Base-by-base conservation (phyloP, 2,888 invertebrate species). In the Agonopterix arenella region DNA sequence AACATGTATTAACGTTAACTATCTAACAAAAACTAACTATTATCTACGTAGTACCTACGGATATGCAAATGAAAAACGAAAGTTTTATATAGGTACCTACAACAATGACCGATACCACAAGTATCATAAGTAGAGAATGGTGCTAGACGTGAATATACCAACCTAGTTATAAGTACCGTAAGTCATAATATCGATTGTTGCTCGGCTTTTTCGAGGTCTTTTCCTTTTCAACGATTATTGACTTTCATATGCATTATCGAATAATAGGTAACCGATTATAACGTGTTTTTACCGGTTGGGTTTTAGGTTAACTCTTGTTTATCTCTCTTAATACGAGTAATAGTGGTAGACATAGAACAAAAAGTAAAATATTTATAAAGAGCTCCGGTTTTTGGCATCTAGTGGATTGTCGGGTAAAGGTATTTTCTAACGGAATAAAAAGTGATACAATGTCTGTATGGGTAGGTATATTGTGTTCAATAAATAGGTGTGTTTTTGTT, bases 231-330 rank as follows among this genome's bases (percentile, higher is more conserved):
- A 52, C 11, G 36, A 49, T 47, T 8, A 51, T 62, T 59, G 54
- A 54, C 60, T 60, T 63, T 61, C 59, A 55, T 55, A 57, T 53
- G 49, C 51, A 57, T 51, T 47, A 46, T 16, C n/a, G 46, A 37
- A 13, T 40, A 36, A 36, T 49, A 16, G 11, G 45, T 46, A 49
- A 49, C 46, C 45, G 46, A 37, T 41, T 8, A 28, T 18, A 37
- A 47, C 46, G 46, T 47, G 46, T 47, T 41, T 18, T n/a, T 40
- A 40, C 40, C 9, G n/a, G 40, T 40, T 40, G 10, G 10, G 40
- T n/a, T 28, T 40, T 40, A 40, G n/a, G 2, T 40, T 10, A 1
- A n/a, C 9, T n/a, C 40, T 9, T n/a, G 1, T n/a, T 9, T 40
- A 40, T 9, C 40, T 40, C 10, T 4, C 10, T n/a, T 9, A 40